Evolutionary conservation across 2,797 vertebrate species (phyloP).

Genomic region (Pyrocephalus nanus): DNA sequence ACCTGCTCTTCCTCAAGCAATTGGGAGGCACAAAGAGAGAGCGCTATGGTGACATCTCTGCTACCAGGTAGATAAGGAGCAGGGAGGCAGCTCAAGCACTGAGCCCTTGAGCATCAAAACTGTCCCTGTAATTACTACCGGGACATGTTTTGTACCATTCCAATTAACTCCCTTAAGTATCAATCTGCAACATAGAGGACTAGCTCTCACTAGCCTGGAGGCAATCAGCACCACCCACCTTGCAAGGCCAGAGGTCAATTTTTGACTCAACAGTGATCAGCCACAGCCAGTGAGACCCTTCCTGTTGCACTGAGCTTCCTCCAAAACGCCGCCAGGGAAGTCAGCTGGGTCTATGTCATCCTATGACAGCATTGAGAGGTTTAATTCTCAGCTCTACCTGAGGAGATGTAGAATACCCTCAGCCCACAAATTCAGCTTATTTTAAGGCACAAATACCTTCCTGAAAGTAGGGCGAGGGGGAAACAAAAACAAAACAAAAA

Average conservation of each 20-base stretch:
- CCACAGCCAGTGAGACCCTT: not conserved
- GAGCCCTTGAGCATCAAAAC: not conserved
- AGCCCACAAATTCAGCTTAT: not conserved
- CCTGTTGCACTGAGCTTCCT: not conserved
- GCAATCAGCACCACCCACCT: not conserved
- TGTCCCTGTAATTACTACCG: not conserved
- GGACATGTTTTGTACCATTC: not conserved
- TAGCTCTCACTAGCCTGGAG: not conserved
- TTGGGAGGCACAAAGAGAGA: not conserved
- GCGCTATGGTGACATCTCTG: not conserved
- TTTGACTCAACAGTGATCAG: not conserved
- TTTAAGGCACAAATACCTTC: not conserved
- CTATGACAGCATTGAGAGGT: not conserved
- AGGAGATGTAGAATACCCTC: not conserved
- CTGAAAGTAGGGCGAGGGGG: not conserved
- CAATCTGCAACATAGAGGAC: not conserved
- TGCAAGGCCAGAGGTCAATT: not conserved
- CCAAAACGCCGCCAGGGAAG: not conserved
- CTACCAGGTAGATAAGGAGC: not conserved
- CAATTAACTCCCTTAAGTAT: not conserved
- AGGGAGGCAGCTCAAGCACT: not conserved
- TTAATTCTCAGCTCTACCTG: not conserved
- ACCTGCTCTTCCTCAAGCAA: not conserved
- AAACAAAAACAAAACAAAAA: not conserved
- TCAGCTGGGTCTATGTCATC: accelerated